Evolutionary conservation across 2,113 vertebrate genomes (phyloP), one percentile per base, ranked within the genome.

Genomic region (Etheostoma spectabile): DNA sequence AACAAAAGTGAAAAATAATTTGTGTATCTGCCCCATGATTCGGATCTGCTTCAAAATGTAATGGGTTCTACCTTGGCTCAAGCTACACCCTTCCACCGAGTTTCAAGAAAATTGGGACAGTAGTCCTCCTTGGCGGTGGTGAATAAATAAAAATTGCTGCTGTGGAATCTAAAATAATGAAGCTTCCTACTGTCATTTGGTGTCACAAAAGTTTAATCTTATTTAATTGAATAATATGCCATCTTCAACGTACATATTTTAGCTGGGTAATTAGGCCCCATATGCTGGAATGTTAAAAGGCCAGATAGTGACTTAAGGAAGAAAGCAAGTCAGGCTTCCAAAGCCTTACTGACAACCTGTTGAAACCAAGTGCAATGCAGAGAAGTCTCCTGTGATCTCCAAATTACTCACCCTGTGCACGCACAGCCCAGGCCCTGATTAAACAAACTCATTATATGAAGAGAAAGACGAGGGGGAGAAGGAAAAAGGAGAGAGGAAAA

Each of bases 281-380:
- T 87, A 45, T 78, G 63, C 77, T 79, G 64, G 10, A 60, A 77
- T 48, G 67, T 30, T 71, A 76, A 92, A 81, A 89, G 72, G 60
- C 83, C 74, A 56, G 80, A 74, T 70, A 87, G 84, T 73, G 71
- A 51, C 24, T 80, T 77, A 60, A 57, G 59, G 45, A 14, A 76
- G 64, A 82, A 77, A 65, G 42, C 52, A 70, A 83, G 53, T 14
- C 72, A 67, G 71, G 42, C 80, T 88, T 82, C 79, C 64, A 75
- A 74, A 87, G 84, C 81, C 77, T 84, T 74, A 30, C 82, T 80
- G 88, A 90, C 88, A 92, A 91, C 92, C 88, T 92, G 92, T 92
- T 93, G 93, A 86, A 93, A 94, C 84, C 8, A 2, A 90, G 88
- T 88, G 93, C 91, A 93, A 91, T 77, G 85, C 81, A 74, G 82